These are phyloP conservation scores for Cremastinae sp. DNA, from an alignment of 2,888 invertebrate genomes.

Conservation along the genomic window DNA sequence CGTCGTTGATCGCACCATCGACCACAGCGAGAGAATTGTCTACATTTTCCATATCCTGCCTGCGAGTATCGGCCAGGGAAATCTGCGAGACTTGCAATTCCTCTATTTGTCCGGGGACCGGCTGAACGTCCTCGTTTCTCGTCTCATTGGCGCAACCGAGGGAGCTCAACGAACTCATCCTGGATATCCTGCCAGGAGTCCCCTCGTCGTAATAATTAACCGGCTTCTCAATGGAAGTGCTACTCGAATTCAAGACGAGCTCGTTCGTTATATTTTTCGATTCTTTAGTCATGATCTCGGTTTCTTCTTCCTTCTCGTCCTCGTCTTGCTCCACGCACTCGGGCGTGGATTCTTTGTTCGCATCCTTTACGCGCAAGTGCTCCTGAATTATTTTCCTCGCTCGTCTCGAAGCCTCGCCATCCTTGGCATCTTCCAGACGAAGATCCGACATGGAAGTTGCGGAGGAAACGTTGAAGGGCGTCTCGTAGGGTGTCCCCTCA, in stretches of 20 bases:
- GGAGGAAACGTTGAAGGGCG: constrained; percentile 88
- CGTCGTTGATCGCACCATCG: constrained; percentile 46
- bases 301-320: constrained; percentile 53
- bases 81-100: constrained; percentile 48
- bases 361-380: constrained; percentile 31
- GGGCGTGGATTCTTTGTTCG: constrained; percentile 10
- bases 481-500: constrained; percentile 93
- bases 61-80: constrained; percentile 12
- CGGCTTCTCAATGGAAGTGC: constrained; percentile 89
- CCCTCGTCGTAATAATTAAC: constrained; percentile 93
- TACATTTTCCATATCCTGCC: constrained; percentile 41
- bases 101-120: constrained; percentile 15
- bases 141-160: constrained; percentile 74
- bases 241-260: constrained; percentile 83
- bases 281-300: constrained; percentile 64
- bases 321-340: constrained; percentile 44
- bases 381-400: constrained; percentile 64
- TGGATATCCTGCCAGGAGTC: constrained; percentile 90
- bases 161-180: constrained; percentile 82
- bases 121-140: constrained; percentile 63
- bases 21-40: constrained; percentile 15
- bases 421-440: constrained; percentile 80
- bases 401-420: constrained; percentile 68
- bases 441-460: constrained; percentile 95
- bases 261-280: constrained; percentile 63